A percentile compares a stretch with the other conserved stretches of the same genome.
Conservation (phyloP, 2,113 vertebrate genomes). For the Syrrhaptes paradoxus region DNA sequence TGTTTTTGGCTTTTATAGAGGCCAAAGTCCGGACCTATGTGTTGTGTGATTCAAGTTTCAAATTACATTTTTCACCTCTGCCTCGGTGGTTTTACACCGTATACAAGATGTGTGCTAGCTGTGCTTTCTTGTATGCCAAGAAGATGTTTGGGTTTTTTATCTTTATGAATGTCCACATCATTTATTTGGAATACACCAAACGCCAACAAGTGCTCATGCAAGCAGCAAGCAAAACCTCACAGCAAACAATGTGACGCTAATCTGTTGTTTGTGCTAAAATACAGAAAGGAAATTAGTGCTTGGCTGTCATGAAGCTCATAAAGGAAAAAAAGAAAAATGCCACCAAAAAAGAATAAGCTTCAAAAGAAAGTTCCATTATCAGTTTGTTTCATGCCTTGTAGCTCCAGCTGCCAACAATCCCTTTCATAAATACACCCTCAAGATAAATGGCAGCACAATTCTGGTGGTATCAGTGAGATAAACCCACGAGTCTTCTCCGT, state of each 20-base stretch:
- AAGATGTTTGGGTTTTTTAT: background rate
- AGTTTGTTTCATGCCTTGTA: conserved; percentile 24
- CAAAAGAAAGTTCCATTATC: conserved; percentile 30
- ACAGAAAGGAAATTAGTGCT: conserved; percentile 46
- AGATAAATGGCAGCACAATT: conserved; percentile 17
- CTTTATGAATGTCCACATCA: background rate
- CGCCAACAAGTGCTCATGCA: background rate
- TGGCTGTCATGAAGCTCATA: conserved; percentile 30
- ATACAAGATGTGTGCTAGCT: background rate
- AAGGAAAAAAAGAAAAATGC: conserved; percentile 33
- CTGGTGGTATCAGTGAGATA: background rate
- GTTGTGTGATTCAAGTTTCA: background rate
- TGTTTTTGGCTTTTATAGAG: background rate
- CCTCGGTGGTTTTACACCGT: background rate
- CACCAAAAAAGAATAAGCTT: conserved; percentile 24
- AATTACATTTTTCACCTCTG: background rate
- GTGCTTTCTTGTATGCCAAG: background rate
- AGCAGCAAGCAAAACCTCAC: background rate
- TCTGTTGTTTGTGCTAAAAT: conserved; percentile 50
- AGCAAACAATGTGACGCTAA: conserved; percentile 20
- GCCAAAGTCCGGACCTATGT: background rate
- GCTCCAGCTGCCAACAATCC: conserved; percentile 12
- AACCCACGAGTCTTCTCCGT: background rate
- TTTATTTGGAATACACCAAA: background rate
- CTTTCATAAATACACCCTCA: background rate